Base-by-base conservation (phyloP, 2,888 invertebrate genomes). In the Elegia similella region DNA sequence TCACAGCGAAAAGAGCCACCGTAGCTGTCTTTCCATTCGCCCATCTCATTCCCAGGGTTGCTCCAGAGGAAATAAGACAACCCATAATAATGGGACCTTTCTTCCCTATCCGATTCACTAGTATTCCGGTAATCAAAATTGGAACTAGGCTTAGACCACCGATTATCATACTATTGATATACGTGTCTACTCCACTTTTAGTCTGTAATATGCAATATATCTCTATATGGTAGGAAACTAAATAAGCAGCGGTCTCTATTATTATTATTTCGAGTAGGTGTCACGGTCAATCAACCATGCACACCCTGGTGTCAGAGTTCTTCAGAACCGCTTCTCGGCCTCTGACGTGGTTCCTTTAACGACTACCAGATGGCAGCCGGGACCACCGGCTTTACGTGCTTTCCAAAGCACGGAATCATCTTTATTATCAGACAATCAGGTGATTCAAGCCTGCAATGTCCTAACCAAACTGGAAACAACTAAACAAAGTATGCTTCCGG, bases 131-230 rank as follows among this genome's bases (percentile, higher is more conserved):
- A 38, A 84, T 65, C 58, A 79, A 70, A 63, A 72, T 82, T 0
- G 86, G 84, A 0, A 80, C 43, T 0, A 80, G 12, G 46, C 79
- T 80, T 2, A 79, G 73, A 7, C 66, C 66, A 0, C 86, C 86
- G 7, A 86, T 63, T n/a, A 86, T 83, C 1, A 86, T 79, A 44
- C 80, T 85, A 72, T 86, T 86, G n/a, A 85, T 80, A 56, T 86
- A 87, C 0, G 87, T 87, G 52, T 84, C 82, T 1, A 73, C 63
- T 0, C 87, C 87, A 43, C 83, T 85, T 64, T 66, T 75, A 7
- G 67, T 69, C 87, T 87, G 79, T 52, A 74, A 74, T 50, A 15
- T 12, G 32, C 50, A 30, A 29, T 13, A 47, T 15, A n/a, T n/a
- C n/a, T n/a, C n/a, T n/a, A 29, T 23, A 47, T 8, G 17, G n/a